Evolutionary conservation across 2,797 vertebrate species (phyloP).

Genomic region (Poecile montanus): DNA sequence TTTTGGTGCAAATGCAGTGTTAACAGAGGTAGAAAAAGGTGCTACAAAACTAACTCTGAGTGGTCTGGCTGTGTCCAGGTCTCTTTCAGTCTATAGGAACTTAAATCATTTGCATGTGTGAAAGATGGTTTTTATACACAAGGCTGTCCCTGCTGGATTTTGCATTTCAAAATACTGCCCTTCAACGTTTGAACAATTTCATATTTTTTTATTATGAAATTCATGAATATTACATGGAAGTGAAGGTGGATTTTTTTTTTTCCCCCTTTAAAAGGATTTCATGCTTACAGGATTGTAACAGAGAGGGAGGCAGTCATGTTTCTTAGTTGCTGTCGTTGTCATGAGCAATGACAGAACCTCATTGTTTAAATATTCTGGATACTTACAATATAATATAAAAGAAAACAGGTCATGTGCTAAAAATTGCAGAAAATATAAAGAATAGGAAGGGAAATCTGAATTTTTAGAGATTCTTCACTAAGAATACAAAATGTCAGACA

Average conservation of each 20-base stretch:
- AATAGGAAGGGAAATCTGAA: background rate
- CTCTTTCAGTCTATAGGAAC: background rate
- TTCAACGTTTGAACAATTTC: constrained; percentile 24
- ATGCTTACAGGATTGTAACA: constrained; percentile 21
- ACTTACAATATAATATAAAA: background rate
- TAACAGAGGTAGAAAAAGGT: background rate
- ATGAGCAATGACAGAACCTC: background rate
- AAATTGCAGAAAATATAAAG: background rate
- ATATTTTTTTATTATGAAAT: constrained; percentile 43
- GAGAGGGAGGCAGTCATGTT: background rate
- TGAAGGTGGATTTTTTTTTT: background rate
- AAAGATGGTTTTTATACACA: constrained; percentile 1
- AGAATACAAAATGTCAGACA: background rate
- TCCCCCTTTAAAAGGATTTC: constrained; percentile 31
- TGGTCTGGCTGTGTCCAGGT: background rate
- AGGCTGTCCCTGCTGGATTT: constrained; percentile 11
- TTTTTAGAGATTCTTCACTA: background rate
- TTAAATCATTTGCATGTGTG: background rate
- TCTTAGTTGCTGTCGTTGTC: background rate
- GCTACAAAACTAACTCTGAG: background rate
- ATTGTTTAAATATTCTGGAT: background rate
- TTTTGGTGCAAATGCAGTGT: fast-evolving
- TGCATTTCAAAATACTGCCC: constrained; percentile 49
- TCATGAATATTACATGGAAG: constrained; percentile 49
- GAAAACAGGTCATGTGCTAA: background rate